Conservation (phyloP, 53 echinoderm and acorn worm genomes). For the Mesocentrotus franciscanus region DNA sequence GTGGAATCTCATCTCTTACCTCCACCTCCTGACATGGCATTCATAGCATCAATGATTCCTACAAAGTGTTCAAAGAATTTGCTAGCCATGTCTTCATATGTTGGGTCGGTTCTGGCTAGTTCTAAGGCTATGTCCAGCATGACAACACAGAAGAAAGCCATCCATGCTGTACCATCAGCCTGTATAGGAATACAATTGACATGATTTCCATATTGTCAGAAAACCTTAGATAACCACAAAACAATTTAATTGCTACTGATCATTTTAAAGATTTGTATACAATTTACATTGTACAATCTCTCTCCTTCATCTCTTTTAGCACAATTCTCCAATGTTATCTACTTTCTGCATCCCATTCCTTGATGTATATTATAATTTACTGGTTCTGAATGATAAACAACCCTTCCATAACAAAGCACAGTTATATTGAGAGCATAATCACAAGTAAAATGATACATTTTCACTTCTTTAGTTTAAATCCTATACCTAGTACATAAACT, state of each 20-base stretch:
- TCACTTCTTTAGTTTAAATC: constrained; percentile 12
- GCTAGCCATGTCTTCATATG: constrained; percentile 99
- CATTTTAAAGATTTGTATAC: too few species aligned
- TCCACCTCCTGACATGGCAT: constrained; percentile 88
- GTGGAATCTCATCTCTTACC: constrained; percentile 38
- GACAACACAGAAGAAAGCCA: constrained; percentile 98
- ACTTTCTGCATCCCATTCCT: too few species aligned
- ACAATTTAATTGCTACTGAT: too few species aligned
- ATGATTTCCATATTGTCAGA: too few species aligned
- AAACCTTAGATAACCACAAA: constrained; percentile 42
- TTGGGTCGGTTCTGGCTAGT: constrained; percentile 84
- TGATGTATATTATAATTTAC: too few species aligned
- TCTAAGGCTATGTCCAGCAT: constrained; percentile 98
- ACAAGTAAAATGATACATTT: neutral
- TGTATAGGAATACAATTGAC: constrained; percentile 13
- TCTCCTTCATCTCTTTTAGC: too few species aligned
- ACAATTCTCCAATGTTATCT: too few species aligned
- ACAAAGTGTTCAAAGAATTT: constrained; percentile 99
- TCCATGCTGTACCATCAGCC: constrained; percentile 99
- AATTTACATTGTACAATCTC: too few species aligned
- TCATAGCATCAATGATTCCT: constrained; percentile 97
- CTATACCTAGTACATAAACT: neutral
- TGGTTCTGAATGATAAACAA: too few species aligned
- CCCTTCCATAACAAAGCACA: too few species aligned
- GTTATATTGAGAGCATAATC: too few species aligned